These are phyloP conservation scores for Nymphalis urticae DNA, from an alignment of 2,888 invertebrate species.

Conservation along the genomic window DNA sequence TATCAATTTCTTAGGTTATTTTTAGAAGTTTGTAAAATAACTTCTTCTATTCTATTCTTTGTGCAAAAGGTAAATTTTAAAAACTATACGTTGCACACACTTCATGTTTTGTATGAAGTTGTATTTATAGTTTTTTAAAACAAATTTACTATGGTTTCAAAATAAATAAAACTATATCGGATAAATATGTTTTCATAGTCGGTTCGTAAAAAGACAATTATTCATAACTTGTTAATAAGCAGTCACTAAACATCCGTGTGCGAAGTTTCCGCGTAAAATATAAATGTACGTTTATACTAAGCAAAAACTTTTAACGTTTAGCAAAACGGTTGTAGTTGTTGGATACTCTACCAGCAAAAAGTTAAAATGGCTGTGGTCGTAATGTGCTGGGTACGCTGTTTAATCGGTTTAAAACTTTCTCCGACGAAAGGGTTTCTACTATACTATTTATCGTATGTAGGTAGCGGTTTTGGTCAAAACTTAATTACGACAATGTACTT, in stretches of 20 bases:
- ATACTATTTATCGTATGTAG: constrained; percentile 2
- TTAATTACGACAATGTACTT: not conserved
- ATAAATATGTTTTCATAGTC: too few species aligned
- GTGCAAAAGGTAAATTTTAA: not conserved
- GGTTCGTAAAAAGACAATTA: too few species aligned
- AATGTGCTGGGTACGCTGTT: constrained; percentile 29
- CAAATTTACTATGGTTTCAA: too few species aligned
- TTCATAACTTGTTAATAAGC: not conserved
- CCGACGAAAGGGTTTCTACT: constrained; percentile 8
- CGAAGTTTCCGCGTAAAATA: not conserved
- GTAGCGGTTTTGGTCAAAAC: constrained; percentile 1
- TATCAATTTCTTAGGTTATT: constrained; percentile 2
- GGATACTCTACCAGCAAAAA: constrained; percentile 30
- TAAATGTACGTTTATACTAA: constrained; percentile 11
- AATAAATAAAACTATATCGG: too few species aligned
- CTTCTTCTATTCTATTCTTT: not conserved
- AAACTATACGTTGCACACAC: too few species aligned
- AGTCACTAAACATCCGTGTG: not conserved
- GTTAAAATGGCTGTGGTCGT: constrained; percentile 33
- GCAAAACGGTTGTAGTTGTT: constrained; percentile 28
- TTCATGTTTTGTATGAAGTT: too few species aligned
- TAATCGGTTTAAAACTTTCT: constrained; percentile 33
- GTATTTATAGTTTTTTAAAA: too few species aligned
- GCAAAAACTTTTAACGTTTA: constrained; percentile 31
- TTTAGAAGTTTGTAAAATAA: not conserved